These are phyloP conservation scores for Zosterops borbonicus DNA, from an alignment of 2,113 vertebrate species.

Conservation along the genomic window DNA sequence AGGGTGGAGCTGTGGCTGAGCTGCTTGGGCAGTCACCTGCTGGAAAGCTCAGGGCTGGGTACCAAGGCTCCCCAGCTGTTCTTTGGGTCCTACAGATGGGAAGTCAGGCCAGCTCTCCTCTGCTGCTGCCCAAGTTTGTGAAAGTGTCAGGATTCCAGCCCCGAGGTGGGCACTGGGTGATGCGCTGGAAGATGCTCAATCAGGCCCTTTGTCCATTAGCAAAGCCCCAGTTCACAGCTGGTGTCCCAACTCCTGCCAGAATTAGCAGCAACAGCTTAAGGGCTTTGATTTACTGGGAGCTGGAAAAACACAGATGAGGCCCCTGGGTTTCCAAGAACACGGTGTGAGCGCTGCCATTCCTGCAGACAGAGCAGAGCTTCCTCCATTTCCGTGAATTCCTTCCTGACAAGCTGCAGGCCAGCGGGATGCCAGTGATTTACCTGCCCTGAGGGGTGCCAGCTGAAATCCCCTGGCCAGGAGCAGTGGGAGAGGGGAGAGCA, in stretches of 20 bases:
- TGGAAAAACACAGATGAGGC: conserved; percentile 53
- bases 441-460: neutral
- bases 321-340: neutral
- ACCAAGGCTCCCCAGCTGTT: fast-evolving
- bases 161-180: neutral
- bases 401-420: neutral
- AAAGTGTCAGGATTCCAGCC: neutral
- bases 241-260: conserved; percentile 54
- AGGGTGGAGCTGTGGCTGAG: neutral
- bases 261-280: conserved; percentile 57
- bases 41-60: neutral
- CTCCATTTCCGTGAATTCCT: neutral
- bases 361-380: neutral
- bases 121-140: neutral
- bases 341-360: neutral
- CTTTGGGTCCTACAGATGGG: neutral
- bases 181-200: neutral
- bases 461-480: neutral
- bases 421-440: neutral
- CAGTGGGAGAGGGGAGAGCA: neutral
- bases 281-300: conserved; percentile 53
- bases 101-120: neutral
- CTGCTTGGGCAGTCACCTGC: neutral
- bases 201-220: conserved; percentile 28
- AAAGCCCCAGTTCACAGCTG: conserved; percentile 37